These are phyloP conservation scores for Coelinius sp. DNA, from an alignment of 2,888 invertebrate genomes.

Conservation along the genomic window DNA sequence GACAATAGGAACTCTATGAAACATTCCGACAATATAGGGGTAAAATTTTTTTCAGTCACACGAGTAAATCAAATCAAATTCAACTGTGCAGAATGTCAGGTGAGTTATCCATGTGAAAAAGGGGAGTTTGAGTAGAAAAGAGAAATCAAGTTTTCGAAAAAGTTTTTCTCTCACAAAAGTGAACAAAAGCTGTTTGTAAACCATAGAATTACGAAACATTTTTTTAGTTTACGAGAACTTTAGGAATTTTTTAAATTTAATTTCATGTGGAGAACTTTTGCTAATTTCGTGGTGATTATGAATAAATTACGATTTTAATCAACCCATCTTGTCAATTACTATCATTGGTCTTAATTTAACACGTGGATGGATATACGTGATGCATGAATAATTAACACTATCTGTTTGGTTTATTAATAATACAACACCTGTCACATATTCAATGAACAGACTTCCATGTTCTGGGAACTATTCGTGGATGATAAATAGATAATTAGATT, in stretches of 20 bases:
- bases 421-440: neutral
- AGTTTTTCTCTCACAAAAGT: neutral
- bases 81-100: neutral
- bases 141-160: neutral
- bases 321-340: neutral
- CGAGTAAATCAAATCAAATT: neutral
- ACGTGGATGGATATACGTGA: neutral
- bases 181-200: neutral
- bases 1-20: neutral
- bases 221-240: neutral
- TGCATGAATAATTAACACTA: neutral
- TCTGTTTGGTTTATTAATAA: neutral
- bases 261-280: neutral
- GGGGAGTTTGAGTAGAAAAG: neutral
- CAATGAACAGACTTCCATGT: neutral
- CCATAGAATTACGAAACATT: neutral
- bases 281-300: too few relatives aligned
- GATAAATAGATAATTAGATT: neutral
- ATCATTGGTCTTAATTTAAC: neutral
- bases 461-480: neutral
- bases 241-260: neutral
- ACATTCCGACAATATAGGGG: neutral
- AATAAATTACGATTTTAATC: slow-evolving; percentile 6
- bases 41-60: neutral
- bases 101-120: neutral